Conservation (phyloP, 2,888 invertebrate genomes). For the Drosophila neonasuta region DNA sequence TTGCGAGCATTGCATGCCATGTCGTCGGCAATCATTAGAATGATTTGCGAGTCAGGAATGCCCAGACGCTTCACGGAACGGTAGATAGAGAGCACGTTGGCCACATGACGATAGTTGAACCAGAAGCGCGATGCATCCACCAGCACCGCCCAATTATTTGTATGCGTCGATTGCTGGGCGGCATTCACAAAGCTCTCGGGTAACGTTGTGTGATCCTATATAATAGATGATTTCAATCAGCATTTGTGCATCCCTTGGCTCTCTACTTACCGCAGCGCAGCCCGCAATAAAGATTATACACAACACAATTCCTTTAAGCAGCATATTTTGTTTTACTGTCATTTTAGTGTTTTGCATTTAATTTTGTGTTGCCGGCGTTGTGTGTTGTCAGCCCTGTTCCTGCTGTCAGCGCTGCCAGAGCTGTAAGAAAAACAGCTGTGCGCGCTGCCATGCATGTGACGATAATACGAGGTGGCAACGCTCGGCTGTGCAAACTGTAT, state of each 20-base stretch:
- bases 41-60: slow-evolving; percentile 99
- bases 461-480: slow-evolving; percentile 21
- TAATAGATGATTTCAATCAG: background rate
- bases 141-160: slow-evolving; percentile 99
- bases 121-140: slow-evolving; percentile 99
- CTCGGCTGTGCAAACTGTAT: slow-evolving; percentile 18
- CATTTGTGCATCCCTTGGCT: background rate
- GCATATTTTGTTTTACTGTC: slow-evolving; percentile 24
- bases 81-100: slow-evolving; percentile 98
- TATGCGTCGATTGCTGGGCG: slow-evolving; percentile 85
- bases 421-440: slow-evolving; percentile 22
- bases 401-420: slow-evolving; percentile 21
- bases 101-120: slow-evolving; percentile 99
- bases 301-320: slow-evolving; percentile 22
- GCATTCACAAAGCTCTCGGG: slow-evolving; percentile 79
- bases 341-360: slow-evolving; percentile 13
- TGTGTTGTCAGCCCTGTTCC: slow-evolving; percentile 27
- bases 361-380: slow-evolving; percentile 32
- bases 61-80: slow-evolving; percentile 98
- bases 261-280: slow-evolving; percentile 29
- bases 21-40: slow-evolving; percentile 99
- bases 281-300: slow-evolving; percentile 11
- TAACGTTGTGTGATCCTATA: slow-evolving; percentile 54
- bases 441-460: slow-evolving; percentile 8
- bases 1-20: slow-evolving; percentile 99